Conservation (phyloP, 2,797 vertebrate genomes). For the Catamblyrhynchus diadema region DNA sequence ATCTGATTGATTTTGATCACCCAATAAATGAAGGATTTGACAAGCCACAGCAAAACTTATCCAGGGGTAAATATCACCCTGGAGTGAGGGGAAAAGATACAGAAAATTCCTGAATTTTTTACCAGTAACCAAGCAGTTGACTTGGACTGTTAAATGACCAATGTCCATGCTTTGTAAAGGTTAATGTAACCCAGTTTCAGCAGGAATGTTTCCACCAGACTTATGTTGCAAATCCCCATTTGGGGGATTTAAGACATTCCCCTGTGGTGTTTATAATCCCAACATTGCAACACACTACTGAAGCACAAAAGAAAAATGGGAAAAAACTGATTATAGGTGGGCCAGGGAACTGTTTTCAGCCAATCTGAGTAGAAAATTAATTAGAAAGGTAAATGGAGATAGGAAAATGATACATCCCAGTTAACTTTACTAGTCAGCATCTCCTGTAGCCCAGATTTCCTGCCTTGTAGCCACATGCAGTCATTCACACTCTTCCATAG, state of each 20-base stretch:
- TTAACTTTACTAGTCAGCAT: neutral
- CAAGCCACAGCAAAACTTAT: neutral
- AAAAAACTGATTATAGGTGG: neutral
- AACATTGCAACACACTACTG: accelerated
- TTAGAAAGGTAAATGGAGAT: neutral
- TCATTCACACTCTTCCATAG: neutral
- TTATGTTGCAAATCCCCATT: neutral
- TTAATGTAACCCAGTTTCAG: conserved; percentile 20
- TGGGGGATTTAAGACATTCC: conserved; percentile 44
- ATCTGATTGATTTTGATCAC: neutral
- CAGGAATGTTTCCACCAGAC: conserved; percentile 30
- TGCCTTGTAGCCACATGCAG: neutral
- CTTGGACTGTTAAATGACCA: neutral
- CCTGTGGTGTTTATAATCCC: neutral
- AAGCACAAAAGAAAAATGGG: neutral
- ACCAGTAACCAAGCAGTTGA: neutral
- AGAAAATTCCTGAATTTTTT: neutral
- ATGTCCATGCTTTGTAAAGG: neutral
- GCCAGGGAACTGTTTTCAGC: neutral
- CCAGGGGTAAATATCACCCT: neutral
- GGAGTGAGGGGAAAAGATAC: neutral
- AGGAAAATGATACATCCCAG: neutral
- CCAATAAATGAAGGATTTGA: neutral
- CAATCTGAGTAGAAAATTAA: neutral
- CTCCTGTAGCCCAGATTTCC: neutral